Evolutionary conservation across 1,140 invertebrate genomes (phyloP), one percentile per base, ranked within the genome.

Genomic region (Pogonomyrmex barbatus): DNA sequence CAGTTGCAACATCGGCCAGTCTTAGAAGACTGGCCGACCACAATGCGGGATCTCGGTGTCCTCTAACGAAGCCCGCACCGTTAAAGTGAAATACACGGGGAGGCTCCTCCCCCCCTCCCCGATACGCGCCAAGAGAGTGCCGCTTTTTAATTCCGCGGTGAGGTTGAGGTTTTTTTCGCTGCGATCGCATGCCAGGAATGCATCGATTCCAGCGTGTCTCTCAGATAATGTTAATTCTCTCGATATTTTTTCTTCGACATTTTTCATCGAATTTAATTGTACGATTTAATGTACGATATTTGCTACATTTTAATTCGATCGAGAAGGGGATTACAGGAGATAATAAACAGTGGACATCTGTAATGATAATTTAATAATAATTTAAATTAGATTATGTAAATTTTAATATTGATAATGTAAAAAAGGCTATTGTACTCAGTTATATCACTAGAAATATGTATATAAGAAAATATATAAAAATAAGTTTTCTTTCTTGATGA

Each of bases 21-120:
- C 68, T 75, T 50, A 24, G 33, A 39, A 33, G 47, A 30, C 68
- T 17, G 42, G 17, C 54, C 67, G 68, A 36, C 33, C 45, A 73
- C 68, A 75, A 58, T 82, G 68, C 39, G 36, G 4, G 24, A 65
- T 63, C 73, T 14, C 47, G 82, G 30, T 39, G 30, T 60, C n/a
- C 56, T 65, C 58, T 56, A 78, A 85, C 58, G 36, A 78, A 63
- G 47, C 36, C 36, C 33, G 71, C 33, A 36, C 60, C 30, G 60
- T 85, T 54, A 14, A 52, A 76, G 60, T 45, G 70, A 83, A 62
- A 83, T 62, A 75, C 56, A 62, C n/a, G 36, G 42, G 47, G 56
- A 60, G 47, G 42, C 24, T 0, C 24, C 24, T 24, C 24, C 24
- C 24, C 24, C 24, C 24, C 24, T 0, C 30, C 14, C 45, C n/a